Conservation (phyloP, 2,113 vertebrate genomes). For the Anarrhichthys ocellatus region DNA sequence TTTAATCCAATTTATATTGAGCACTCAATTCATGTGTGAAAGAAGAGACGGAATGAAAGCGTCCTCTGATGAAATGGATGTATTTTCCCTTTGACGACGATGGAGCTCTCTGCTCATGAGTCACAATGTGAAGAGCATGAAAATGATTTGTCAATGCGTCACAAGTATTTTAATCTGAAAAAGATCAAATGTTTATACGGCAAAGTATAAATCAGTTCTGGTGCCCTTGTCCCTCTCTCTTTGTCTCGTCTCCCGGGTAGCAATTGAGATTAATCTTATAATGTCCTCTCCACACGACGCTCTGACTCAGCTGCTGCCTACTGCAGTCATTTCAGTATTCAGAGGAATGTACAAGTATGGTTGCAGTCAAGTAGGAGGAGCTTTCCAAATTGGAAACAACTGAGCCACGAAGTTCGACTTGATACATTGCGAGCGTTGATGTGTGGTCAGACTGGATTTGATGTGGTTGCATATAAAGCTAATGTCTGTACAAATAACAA, state of each 20-base stretch:
- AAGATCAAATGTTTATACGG: slow-evolving; percentile 60
- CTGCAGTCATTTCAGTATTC: slow-evolving; percentile 38
- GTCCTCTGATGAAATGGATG: slow-evolving; percentile 47
- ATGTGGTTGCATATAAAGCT: background rate
- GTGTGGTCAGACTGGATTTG: background rate
- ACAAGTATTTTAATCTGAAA: slow-evolving; percentile 57
- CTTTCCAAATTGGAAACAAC: background rate
- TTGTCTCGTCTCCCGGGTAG: slow-evolving; percentile 34
- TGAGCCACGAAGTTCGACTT: background rate
- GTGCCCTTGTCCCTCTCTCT: slow-evolving; percentile 10
- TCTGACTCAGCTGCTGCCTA: slow-evolving; percentile 45
- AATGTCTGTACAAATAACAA: background rate
- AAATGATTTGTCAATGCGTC: slow-evolving; percentile 44
- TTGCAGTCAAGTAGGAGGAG: background rate
- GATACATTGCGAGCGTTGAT: background rate
- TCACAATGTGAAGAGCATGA: slow-evolving; percentile 55
- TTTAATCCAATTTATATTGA: slow-evolving; percentile 75
- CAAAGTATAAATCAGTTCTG: slow-evolving; percentile 28
- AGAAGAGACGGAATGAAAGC: slow-evolving; percentile 59
- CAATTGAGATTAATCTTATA: slow-evolving; percentile 58
- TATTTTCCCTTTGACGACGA: slow-evolving; percentile 46
- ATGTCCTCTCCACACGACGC: slow-evolving; percentile 34
- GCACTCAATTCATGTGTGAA: slow-evolving; percentile 71
- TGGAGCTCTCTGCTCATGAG: slow-evolving; percentile 24
- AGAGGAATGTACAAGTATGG: background rate